Conservation (phyloP, 1,140 invertebrate genomes). For the Lamellibrachia luymesi region DNA sequence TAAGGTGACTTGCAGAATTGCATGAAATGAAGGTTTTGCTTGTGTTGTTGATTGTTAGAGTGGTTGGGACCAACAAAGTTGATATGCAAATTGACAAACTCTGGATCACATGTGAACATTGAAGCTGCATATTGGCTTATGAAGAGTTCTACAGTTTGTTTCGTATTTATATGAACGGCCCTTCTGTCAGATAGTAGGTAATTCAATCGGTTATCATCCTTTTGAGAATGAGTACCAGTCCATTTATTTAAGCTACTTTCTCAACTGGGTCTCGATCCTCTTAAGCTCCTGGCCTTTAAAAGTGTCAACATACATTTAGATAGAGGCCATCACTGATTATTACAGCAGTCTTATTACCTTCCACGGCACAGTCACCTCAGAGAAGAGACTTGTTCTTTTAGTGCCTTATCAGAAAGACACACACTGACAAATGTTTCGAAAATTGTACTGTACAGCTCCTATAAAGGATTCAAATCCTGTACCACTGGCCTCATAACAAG, state of each 20-base stretch:
- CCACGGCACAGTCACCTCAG: background rate
- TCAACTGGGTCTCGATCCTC: background rate
- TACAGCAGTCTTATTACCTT: background rate
- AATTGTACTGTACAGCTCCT: background rate
- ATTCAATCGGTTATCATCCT: background rate
- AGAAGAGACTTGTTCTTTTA: background rate
- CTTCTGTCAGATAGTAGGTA: background rate
- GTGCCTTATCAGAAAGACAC: background rate
- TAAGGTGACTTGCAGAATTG: too few species aligned
- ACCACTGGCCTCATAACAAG: background rate
- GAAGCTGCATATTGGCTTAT: background rate
- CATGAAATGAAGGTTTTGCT: too few species aligned
- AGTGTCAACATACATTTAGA: background rate
- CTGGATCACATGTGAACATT: background rate
- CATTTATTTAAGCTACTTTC: background rate
- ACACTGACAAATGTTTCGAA: background rate
- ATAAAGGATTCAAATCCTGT: background rate
- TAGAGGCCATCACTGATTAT: background rate
- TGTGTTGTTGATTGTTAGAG: background rate
- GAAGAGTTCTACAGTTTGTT: background rate
- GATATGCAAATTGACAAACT: background rate
- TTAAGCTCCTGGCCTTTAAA: background rate
- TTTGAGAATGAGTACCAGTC: background rate
- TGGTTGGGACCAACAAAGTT: background rate
- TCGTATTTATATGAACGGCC: background rate